These are phyloP conservation scores for Tetraneura akinire DNA, from an alignment of 1,140 invertebrate species.

Conservation along the genomic window DNA sequence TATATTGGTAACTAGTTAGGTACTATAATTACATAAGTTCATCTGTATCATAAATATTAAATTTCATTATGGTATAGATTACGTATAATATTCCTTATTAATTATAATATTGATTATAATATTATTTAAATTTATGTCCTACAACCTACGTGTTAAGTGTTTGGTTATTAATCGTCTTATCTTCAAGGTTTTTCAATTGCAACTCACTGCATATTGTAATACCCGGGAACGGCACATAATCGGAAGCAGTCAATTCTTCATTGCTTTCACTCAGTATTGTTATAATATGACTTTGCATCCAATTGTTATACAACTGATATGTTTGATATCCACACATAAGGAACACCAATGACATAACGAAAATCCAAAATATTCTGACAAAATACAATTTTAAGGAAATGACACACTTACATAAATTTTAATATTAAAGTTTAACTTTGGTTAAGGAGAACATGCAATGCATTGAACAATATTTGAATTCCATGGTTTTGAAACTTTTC, in stretches of 20 bases:
- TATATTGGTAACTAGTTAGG: no score
- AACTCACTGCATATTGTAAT: constrained; percentile 53
- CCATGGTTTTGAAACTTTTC: no score
- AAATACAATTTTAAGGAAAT: neutral
- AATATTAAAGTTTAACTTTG: no score
- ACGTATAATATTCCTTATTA: no score
- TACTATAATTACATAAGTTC: no score
- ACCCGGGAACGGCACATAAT: constrained; percentile 53
- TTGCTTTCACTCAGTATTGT: constrained; percentile 40
- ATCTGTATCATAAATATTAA: no score
- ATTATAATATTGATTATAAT: no score
- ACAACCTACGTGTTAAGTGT: neutral
- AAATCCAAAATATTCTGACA: constrained; percentile 52
- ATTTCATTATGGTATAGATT: no score
- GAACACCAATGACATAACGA: constrained; percentile 53
- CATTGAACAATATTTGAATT: no score
- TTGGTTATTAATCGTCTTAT: neutral
- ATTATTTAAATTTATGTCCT: no score
- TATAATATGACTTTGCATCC: constrained; percentile 43
- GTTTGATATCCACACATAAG: constrained; percentile 47
- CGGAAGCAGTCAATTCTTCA: constrained; percentile 10
- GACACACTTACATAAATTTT: no score
- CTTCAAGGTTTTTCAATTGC: constrained; percentile 6
- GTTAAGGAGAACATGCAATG: no score
- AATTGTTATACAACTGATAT: constrained; percentile 31